A percentile compares a stretch with the other conserved stretches of the same genome.
phyloP scores from a whole-genome alignment of 2,888 invertebrate genomes.

The Sesia bembeciformis region DNA sequence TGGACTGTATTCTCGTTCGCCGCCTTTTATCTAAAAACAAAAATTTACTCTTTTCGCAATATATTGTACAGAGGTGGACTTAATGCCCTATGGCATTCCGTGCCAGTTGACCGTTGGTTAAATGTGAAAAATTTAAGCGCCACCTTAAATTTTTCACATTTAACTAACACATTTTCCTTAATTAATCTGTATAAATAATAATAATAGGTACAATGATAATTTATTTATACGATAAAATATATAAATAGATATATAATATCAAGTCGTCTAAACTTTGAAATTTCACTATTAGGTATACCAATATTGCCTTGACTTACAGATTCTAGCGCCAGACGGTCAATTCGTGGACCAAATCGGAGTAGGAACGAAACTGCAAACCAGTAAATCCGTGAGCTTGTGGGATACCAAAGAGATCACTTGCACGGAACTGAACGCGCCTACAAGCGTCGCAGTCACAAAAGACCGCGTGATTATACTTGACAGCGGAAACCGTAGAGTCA shows the following conservation, averaged over 20 bases:
- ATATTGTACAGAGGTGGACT: too few relatives aligned
- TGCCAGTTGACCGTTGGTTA: too few relatives aligned
- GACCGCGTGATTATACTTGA: conserved; percentile 77
- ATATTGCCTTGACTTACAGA: conserved; percentile 26
- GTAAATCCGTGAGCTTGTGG: conserved; percentile 41
- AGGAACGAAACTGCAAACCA: conserved; percentile 37
- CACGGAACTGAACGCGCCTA: conserved; percentile 80
- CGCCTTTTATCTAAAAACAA: neutral
- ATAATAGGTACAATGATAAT: too few relatives aligned
- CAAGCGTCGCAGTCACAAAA: conserved; percentile 77
- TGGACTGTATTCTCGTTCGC: neutral
- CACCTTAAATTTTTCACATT: too few relatives aligned
- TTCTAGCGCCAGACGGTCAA: conserved; percentile 74
- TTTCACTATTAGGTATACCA: neutral
- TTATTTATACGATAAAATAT: too few relatives aligned
- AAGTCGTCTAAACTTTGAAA: neutral
- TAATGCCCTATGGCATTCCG: too few relatives aligned
- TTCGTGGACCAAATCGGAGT: conserved; percentile 77
- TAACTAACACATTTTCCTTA: too few relatives aligned
- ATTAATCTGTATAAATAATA: too few relatives aligned
- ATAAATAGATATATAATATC: too few relatives aligned
- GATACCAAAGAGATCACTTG: conserved; percentile 40
- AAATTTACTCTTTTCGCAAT: neutral
- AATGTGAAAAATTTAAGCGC: too few relatives aligned
- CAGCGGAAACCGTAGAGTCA: conserved; percentile 81